These are phyloP conservation scores for Amazona guildingii DNA, from an alignment of 2,113 vertebrate species.

Conservation along the genomic window DNA sequence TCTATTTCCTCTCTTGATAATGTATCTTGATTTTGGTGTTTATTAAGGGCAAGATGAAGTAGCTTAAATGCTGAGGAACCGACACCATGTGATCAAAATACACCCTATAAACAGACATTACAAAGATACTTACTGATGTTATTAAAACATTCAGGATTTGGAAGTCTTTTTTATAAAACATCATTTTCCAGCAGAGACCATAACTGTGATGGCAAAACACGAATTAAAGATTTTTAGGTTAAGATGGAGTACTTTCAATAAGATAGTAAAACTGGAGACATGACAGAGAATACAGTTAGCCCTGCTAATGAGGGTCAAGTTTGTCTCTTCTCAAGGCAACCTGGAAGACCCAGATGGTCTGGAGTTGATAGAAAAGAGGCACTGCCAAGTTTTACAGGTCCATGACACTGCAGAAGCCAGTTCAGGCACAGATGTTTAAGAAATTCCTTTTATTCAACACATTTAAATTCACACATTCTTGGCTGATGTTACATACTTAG, in stretches of 20 bases:
- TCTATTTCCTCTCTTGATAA: neutral
- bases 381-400: neutral
- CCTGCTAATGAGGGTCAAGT: neutral
- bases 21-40: neutral
- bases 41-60: neutral
- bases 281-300: neutral
- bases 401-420: accelerated
- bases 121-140: neutral
- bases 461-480: slow-evolving; percentile 62
- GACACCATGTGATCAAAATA: neutral
- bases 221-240: neutral
- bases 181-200: neutral
- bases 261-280: neutral
- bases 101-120: neutral
- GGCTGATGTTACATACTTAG: slow-evolving; percentile 83
- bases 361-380: neutral
- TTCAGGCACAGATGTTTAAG: neutral
- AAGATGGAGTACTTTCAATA: neutral
- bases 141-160: neutral
- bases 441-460: slow-evolving; percentile 63
- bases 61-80: neutral
- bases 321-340: neutral
- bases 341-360: neutral
- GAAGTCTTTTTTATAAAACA: neutral
- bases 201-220: neutral